Conservation (phyloP, 35 echinoderm and acorn worm species). For the Holothuria glaberrima region DNA sequence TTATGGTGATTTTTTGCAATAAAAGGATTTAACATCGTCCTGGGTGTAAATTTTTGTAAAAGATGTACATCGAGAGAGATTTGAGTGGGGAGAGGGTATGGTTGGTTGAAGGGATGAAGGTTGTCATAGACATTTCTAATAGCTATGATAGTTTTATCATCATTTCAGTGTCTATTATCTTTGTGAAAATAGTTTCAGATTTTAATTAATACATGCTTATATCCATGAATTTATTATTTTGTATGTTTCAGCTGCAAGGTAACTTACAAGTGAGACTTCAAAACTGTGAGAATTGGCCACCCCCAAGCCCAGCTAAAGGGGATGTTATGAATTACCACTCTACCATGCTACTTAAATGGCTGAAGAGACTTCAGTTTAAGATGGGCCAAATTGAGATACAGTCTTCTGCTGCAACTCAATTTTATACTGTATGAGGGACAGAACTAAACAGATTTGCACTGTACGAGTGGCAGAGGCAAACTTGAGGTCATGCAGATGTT, state of each 20-base stretch:
- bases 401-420: conserved; percentile 89
- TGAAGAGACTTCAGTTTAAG: conserved; percentile 98
- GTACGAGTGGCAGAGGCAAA: background rate
- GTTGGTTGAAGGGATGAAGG: too few relatives aligned
- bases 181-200: background rate
- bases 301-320: conserved; percentile 89
- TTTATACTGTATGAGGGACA: conserved; percentile 77
- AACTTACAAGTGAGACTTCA: conserved; percentile 94
- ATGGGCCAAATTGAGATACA: conserved; percentile 99
- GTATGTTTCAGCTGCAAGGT: conserved; percentile 67
- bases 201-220: background rate
- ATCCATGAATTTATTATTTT: background rate
- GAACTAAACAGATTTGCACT: background rate
- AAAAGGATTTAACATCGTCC: too few relatives aligned
- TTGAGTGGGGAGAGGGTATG: too few relatives aligned
- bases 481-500: too few relatives aligned
- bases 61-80: too few relatives aligned
- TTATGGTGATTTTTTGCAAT: too few relatives aligned
- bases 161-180: background rate
- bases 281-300: conserved; percentile 94
- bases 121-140: too few relatives aligned
- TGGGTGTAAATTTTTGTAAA: too few relatives aligned
- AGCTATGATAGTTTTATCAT: too few relatives aligned
- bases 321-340: conserved; percentile 93
- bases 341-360: conserved; percentile 84